Base-by-base conservation (phyloP, 2,888 invertebrate genomes). In the Protonemura montana region DNA sequence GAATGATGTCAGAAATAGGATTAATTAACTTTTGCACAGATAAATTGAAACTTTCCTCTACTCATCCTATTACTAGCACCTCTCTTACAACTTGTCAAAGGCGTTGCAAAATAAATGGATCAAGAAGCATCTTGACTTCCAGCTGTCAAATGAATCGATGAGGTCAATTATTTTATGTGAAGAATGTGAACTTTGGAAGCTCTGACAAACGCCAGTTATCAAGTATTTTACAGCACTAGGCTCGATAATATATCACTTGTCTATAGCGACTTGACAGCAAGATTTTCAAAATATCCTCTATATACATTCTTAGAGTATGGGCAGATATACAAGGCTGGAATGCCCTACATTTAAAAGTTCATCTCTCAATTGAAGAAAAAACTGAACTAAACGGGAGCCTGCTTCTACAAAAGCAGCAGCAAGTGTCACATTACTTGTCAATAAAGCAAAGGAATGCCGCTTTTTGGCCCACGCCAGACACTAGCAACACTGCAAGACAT, bases 321-420 rank as follows among this genome's bases (percentile, higher is more conserved):
- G 2, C 21, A 21, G 21, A 59, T 59, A 59, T 59, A 59, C 16
- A 59, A 59, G 59, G 59, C 59, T 59, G 6, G 35, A 21, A 59
- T 59, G 59, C 16, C 59, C 59, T 59, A 59, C 59, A 59, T 59
- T 59, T 59, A 59, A 59, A 59, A 59, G 59, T 59, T 59, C 59
- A 59, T 59, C 59, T 59, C 59, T 59, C 59, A 59, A 59, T 59
- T 59, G 59, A 21, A 59, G 3, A 59, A 59, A 59, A 59, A 21
- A 13, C 35, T n/a, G n/a, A 21, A 21, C 59, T 59, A 59, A 59
- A 59, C 59, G 21, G 59, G 3, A 59, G 59, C 6, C 59, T 10
- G 59, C 59, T 59, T 59, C 1, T 2, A 59, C 21, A 10, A 59
- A 59, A 59, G 59, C 59, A 3, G 59, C 59, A 59, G 59, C 59